These are phyloP conservation scores for Chymomyza procnemis DNA, from an alignment of 2,888 invertebrate species.

Conservation along the genomic window DNA sequence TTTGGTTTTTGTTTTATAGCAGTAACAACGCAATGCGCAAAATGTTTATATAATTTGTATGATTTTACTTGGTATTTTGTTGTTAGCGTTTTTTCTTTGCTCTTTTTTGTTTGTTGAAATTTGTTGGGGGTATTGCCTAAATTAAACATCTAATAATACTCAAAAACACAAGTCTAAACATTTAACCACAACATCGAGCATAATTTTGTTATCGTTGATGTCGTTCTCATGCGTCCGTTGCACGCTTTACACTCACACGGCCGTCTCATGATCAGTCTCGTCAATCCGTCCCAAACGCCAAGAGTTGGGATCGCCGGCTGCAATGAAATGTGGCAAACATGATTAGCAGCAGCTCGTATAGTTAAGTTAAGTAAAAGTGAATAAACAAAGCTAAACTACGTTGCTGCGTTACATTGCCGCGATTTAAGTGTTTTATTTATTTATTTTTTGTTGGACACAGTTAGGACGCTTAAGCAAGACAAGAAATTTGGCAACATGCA, in stretches of 20 bases:
- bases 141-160: slow-evolving; percentile 75
- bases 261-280: slow-evolving; percentile 89
- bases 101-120: slow-evolving; percentile 13
- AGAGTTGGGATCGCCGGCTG: slow-evolving; percentile 87
- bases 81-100: slow-evolving; percentile 16
- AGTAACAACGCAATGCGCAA: slow-evolving; percentile 2
- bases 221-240: background rate
- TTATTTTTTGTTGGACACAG: too few species aligned
- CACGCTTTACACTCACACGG: slow-evolving; percentile 81
- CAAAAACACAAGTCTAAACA: slow-evolving; percentile 74
- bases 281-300: slow-evolving; percentile 90
- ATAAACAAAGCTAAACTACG: background rate
- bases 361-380: background rate
- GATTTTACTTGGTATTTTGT: slow-evolving; percentile 16
- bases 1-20: background rate
- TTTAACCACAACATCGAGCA: slow-evolving; percentile 12
- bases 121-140: slow-evolving; percentile 47
- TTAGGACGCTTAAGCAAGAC: too few species aligned
- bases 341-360: background rate
- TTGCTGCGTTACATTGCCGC: background rate
- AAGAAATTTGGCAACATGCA: too few species aligned
- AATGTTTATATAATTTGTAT: slow-evolving; percentile 25
- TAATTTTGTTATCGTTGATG: background rate
- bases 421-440: too few species aligned
- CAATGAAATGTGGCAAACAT: slow-evolving; percentile 24